A percentile compares a stretch with the other conserved stretches of the same genome.
Evolutionary conservation across 1,140 invertebrate species (phyloP).

Genomic region (Conopomorpha cramerella): DNA sequence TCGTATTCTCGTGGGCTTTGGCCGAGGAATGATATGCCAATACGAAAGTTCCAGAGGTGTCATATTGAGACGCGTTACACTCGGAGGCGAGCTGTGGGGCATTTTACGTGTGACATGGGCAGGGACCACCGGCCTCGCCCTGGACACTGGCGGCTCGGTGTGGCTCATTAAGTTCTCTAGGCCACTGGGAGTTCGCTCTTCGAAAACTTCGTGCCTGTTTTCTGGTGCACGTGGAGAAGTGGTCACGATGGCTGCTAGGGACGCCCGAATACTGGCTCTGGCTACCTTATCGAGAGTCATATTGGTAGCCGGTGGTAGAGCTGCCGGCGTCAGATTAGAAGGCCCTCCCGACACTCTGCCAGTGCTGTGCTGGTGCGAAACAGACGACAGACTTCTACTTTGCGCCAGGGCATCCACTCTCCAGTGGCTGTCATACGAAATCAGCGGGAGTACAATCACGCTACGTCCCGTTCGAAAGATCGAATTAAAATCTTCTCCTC

Average conservation of each 20-base stretch:
- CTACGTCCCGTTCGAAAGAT: slow-evolving; percentile 67
- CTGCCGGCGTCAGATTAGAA: slow-evolving; percentile 30
- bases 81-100: slow-evolving; percentile 85
- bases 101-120: slow-evolving; percentile 84
- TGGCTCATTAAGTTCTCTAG: slow-evolving; percentile 93
- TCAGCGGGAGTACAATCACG: slow-evolving; percentile 86
- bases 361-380: slow-evolving; percentile 78
- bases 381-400: slow-evolving; percentile 31
- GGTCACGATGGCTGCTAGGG: slow-evolving; percentile 35
- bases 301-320: slow-evolving; percentile 71
- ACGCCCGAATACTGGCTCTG: slow-evolving; percentile 77
- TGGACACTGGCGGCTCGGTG: slow-evolving; percentile 96
- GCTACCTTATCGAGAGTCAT: slow-evolving; percentile 92
- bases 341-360: slow-evolving; percentile 76
- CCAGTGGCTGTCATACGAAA: slow-evolving; percentile 32
- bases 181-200: slow-evolving; percentile 85
- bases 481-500: slow-evolving; percentile 79
- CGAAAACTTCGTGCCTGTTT: slow-evolving; percentile 88
- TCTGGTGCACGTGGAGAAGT: slow-evolving; percentile 93
- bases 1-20: slow-evolving; percentile 84
- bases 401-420: slow-evolving; percentile 29
- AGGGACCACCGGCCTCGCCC: slow-evolving; percentile 67
- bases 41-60: slow-evolving; percentile 78
- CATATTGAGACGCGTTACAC: slow-evolving; percentile 81
- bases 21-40: slow-evolving; percentile 85